Percentiles rank a stretch among this genome's conserved stretches.
Conservation (phyloP, 1,140 invertebrate genomes). For the Drosophila ficusphila region DNA sequence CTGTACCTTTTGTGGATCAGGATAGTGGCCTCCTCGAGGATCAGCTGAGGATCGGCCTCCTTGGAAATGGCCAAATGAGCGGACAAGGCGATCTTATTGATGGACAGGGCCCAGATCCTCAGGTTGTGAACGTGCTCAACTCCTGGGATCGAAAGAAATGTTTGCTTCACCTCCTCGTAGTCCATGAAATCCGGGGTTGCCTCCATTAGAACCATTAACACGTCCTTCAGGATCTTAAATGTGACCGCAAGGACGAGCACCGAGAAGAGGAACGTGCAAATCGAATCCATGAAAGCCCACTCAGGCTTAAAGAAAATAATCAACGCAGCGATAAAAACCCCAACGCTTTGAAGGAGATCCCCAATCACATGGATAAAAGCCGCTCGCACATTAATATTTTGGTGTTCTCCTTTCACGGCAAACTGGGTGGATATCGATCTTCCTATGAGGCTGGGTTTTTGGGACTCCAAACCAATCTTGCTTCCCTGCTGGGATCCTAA, state of each 20-base stretch:
- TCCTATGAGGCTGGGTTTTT: background rate
- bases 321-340: constrained; percentile 92
- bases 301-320: constrained; percentile 88
- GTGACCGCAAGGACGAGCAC: constrained; percentile 92
- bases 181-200: constrained; percentile 89
- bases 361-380: constrained; percentile 96
- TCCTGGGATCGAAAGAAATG: constrained; percentile 92
- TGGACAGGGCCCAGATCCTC: constrained; percentile 96
- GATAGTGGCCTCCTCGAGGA: constrained; percentile 92
- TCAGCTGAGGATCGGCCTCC: constrained; percentile 89
- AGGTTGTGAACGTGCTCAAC: constrained; percentile 97
- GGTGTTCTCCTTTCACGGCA: background rate
- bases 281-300: constrained; percentile 92
- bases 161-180: constrained; percentile 84
- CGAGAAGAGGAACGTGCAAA: constrained; percentile 95
- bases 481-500: background rate
- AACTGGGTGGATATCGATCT: constrained; percentile 25
- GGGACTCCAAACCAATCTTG: background rate
- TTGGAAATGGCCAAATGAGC: constrained; percentile 96
- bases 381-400: constrained; percentile 94
- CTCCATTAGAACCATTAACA: constrained; percentile 96
- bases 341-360: constrained; percentile 94
- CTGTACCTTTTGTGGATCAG: constrained; percentile 93
- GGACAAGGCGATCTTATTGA: constrained; percentile 96
- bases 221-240: constrained; percentile 90